Base-by-base conservation (phyloP, 2,888 invertebrate species). In the Pheosia gnoma region DNA sequence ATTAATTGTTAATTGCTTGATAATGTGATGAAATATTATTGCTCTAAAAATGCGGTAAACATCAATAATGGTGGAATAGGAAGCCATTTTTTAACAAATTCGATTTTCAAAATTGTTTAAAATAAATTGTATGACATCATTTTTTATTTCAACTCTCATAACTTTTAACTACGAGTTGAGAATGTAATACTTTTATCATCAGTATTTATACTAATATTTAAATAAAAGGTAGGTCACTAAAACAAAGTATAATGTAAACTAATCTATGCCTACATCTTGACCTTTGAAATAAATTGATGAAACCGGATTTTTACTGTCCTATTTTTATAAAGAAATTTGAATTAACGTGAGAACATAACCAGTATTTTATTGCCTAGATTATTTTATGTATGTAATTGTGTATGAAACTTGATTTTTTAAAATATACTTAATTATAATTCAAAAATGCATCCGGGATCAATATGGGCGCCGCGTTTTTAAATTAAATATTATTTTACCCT, bases 141-240 rank as follows among this genome's bases (percentile, higher is more conserved):
- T 45, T 9, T 11, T 47, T 0, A 43, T 47, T 47, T n/a, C n/a
- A 4, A n/a, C 5, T 47, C 9, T 2, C n/a, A 47, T n/a, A 47
- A 47, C 11, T n/a, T 9, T 5, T 47, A 11, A 47, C n/a, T n/a
- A 45, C 11, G n/a, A n/a, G n/a, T n/a, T 5, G 47, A n/a, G 43
- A 8, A 51, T 5, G 51, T 51, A 47, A 7, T 47, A 7, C 25
- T 51, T 51, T 51, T 7, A 51, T 51, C 25, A 51, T 51, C 25
- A 25, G 0, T 7, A 7, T 25, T 51, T 51, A 51, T 51, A 25
- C 7, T 51, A 51, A 8, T 51, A 2, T 25, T 25, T 25, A 25
- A 25, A 51, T 51, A 51, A 51, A 51, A 51, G 51, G 25, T 51
- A 51, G 25, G 53, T 53, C 53, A 53, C 53, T 37, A 53, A 11